Conservation (phyloP, 1,140 invertebrate species). For the Sinella curviseta region DNA sequence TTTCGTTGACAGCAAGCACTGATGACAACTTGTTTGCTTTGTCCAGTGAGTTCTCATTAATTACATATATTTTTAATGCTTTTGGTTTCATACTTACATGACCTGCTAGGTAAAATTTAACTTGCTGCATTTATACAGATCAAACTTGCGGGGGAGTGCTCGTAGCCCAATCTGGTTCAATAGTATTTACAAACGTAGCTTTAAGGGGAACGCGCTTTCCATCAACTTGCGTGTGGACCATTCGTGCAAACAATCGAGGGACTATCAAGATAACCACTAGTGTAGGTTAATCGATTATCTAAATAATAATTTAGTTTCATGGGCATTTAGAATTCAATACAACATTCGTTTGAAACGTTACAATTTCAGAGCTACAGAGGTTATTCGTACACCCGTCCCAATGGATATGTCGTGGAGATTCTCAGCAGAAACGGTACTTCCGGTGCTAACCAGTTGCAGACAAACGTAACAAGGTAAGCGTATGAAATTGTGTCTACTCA, state of each 20-base stretch:
- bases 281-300: too few species aligned
- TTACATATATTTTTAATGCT: neutral
- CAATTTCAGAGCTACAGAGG: neutral
- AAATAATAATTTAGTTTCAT: neutral
- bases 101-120: too few species aligned
- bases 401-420: neutral
- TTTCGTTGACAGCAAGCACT: neutral
- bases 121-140: too few species aligned
- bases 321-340: neutral
- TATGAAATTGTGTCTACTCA: neutral
- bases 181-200: neutral
- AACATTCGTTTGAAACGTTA: neutral
- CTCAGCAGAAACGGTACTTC: neutral
- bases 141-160: slow-evolving; percentile 14
- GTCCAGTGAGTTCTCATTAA: neutral
- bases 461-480: neutral
- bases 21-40: neutral
- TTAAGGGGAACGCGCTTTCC: neutral
- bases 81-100: neutral
- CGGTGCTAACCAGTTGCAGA: neutral
- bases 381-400: neutral
- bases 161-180: neutral
- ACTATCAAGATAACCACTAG: neutral
- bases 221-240: neutral
- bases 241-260: neutral